These are phyloP conservation scores for Hyles lineata DNA, from an alignment of 2,888 invertebrate genomes.

Conservation along the genomic window DNA sequence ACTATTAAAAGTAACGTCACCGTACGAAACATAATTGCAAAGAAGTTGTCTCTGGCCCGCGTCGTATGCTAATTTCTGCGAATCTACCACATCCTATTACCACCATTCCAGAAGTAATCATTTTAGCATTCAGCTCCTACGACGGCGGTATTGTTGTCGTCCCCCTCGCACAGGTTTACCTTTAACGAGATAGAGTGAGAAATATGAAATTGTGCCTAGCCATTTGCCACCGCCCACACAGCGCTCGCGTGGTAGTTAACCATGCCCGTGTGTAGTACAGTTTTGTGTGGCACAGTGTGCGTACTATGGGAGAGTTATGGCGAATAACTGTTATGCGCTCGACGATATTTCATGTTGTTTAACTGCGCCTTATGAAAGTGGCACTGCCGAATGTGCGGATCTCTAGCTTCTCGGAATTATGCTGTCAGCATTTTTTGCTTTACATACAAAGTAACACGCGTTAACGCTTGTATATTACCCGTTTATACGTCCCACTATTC, in stretches of 20 bases:
- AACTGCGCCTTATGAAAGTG: constrained; percentile 11
- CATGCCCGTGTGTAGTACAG: constrained; percentile 23
- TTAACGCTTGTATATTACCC: not conserved
- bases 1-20: constrained; percentile 3
- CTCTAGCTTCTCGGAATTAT: not conserved
- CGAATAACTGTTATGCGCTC: constrained; percentile 22
- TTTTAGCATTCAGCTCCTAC: constrained; percentile 63
- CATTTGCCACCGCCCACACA: constrained; percentile 66
- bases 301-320: constrained; percentile 13
- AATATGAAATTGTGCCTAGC: constrained; percentile 54
- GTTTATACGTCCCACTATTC: not conserved
- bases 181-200: constrained; percentile 54
- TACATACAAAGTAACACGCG: not conserved
- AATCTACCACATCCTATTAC: constrained; percentile 45
- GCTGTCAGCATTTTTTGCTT: not conserved
- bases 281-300: constrained; percentile 7
- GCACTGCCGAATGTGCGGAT: constrained; percentile 12
- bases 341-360: constrained; percentile 6
- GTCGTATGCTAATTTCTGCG: constrained; percentile 44
- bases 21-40: not conserved
- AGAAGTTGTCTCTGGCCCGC: constrained; percentile 4
- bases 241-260: constrained; percentile 46
- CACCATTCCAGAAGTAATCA: constrained; percentile 60
- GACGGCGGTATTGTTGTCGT: constrained; percentile 39
- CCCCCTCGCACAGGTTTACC: constrained; percentile 50